A percentile compares a stretch with the other conserved stretches of the same genome.
These are phyloP conservation scores for Pristionchus entomophagus DNA, from an alignment of 2,888 invertebrate genomes.

Conservation along the genomic window DNA sequence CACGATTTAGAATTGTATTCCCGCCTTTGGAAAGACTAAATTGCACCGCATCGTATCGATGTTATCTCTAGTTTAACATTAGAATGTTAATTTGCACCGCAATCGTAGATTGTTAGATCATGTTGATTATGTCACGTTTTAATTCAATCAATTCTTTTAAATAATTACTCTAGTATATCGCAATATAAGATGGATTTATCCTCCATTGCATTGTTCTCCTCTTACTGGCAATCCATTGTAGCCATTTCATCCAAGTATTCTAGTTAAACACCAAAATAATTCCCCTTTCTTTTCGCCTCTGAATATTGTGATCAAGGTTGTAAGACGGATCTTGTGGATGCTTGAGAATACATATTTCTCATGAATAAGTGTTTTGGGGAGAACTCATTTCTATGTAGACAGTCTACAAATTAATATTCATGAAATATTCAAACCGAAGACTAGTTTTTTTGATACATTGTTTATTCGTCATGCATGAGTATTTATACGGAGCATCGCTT, in stretches of 20 bases:
- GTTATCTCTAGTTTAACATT: background rate
- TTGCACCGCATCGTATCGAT: constrained; percentile 34
- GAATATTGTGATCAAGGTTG: constrained; percentile 4
- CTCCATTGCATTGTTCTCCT: background rate
- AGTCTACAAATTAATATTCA: too few species aligned
- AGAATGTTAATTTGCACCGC: background rate
- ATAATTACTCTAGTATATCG: constrained; percentile 11
- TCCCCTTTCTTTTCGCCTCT: background rate
- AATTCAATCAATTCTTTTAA: background rate
- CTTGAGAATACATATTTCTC: background rate
- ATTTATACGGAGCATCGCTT: background rate
- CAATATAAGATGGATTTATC: constrained; percentile 24
- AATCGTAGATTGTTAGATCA: constrained; percentile 41
- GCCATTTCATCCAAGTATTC: background rate
- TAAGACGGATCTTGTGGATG: constrained; percentile 22
- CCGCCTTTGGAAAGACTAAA: background rate
- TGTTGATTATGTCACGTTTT: constrained; percentile 28
- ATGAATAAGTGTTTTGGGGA: too few species aligned
- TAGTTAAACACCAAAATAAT: background rate
- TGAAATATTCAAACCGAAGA: background rate
- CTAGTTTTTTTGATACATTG: background rate
- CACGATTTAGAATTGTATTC: background rate
- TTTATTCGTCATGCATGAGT: constrained; percentile 21
- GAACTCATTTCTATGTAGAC: too few species aligned
- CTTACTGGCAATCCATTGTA: background rate